phyloP scores from a whole-genome alignment of 2,888 invertebrate genomes.

The Tricholauxania praeusta region DNA sequence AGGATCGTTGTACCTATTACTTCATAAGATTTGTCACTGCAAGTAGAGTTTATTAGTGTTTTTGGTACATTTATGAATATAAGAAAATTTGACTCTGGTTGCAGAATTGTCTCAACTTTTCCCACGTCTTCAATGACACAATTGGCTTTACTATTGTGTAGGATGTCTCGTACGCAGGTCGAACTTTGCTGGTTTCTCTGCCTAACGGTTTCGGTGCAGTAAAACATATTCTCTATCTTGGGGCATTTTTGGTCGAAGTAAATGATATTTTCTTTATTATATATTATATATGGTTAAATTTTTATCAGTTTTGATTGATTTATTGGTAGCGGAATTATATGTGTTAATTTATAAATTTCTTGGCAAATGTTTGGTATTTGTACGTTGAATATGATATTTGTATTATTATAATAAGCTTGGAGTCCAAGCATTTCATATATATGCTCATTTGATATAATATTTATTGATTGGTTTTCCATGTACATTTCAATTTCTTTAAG shows the following conservation, averaged over 20 bases:
- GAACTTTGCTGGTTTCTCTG: conserved; percentile 12
- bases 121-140: conserved; percentile 18
- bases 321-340: conserved; percentile 41
- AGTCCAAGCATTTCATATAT: conserved; percentile 43
- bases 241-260: conserved; percentile 30
- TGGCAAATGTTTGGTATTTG: conserved; percentile 38
- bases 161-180: neutral
- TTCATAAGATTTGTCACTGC: no score
- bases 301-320: conserved; percentile 38
- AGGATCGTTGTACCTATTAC: no score
- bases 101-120: neutral
- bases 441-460: conserved; percentile 40
- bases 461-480: conserved; percentile 35
- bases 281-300: conserved; percentile 27
- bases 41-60: neutral
- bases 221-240: conserved; percentile 30
- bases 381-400: conserved; percentile 44
- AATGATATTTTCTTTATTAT: conserved; percentile 32
- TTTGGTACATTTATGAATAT: neutral
- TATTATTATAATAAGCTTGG: conserved; percentile 40
- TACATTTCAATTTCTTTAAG: conserved; percentile 36
- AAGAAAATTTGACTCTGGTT: conserved; percentile 5
- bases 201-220: conserved; percentile 15
- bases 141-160: neutral
- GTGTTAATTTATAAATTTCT: conserved; percentile 33